Evolutionary conservation across 2,797 vertebrate species (phyloP), one percentile per base, ranked within the genome.

Genomic region (Anguilla anguilla): DNA sequence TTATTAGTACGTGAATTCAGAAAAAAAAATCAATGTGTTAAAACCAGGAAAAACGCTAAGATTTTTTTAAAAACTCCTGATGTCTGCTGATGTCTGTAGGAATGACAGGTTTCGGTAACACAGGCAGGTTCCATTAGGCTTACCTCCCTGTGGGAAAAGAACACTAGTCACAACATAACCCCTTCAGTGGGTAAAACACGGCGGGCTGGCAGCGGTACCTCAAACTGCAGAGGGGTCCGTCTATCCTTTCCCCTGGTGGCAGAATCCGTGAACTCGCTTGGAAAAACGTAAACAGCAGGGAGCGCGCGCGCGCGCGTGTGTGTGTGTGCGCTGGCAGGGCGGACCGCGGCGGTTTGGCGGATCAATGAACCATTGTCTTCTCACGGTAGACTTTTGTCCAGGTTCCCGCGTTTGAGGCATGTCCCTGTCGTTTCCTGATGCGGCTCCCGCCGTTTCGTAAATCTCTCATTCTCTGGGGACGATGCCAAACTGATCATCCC

Each of bases 341-440:
- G 72, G 39, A 79, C 19, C 85, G 11, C 74, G 74, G 39, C 74
- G 84, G 39, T 39, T 2, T 86, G 46, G 19, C 53, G 87, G 87
- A 90, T 90, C 86, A 92, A 91, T 88, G 86, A 74, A 13, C 49
- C 83, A 86, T 89, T 91, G 89, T 91, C 85, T 82, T 88, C 64
- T 86, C 57, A 87, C 74, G 89, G 87, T 88, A 86, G 86, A 72
- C 87, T 87, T 88, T 89, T 87, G 86, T 64, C 83, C 86, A 51
- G 31, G 84, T 77, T 51, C 69, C 46, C 88, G 90, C 89, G 86
- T 89, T 22, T 84, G 57, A 84, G 84, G 69, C 61, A 90, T 90
- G 81, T 88, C 28, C 83, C 69, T 88, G 81, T 74, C 84, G 88
- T 86, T 89, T 89, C 64, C 57, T 85, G 85, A 86, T 57, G 35